Evolutionary conservation across 2,888 invertebrate genomes (phyloP).

Genomic region (Eumacrocentrus americanus): DNA sequence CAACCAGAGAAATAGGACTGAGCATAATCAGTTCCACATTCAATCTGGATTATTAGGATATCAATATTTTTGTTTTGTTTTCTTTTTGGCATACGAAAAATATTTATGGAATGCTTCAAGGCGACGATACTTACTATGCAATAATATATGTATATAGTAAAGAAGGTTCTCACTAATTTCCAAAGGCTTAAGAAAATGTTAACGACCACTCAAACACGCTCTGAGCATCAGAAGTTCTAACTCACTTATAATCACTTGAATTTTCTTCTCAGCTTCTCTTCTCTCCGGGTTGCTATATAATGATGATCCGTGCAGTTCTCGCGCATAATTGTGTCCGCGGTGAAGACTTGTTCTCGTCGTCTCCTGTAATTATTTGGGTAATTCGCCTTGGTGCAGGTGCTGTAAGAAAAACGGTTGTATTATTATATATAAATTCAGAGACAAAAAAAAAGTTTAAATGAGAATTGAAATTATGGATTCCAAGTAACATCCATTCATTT

Average conservation of each 20-base stretch:
- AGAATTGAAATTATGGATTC: too few species aligned
- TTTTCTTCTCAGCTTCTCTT: constrained; percentile 20
- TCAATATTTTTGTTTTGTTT: too few species aligned
- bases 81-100: background rate
- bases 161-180: constrained; percentile 15
- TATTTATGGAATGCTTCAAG: background rate
- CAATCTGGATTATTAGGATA: background rate
- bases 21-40: background rate
- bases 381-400: constrained; percentile 21
- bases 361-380: constrained; percentile 15
- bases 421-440: background rate
- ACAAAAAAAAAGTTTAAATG: background rate
- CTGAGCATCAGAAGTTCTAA: constrained; percentile 42
- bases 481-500: too few species aligned
- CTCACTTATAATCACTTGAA: constrained; percentile 53
- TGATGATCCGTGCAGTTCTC: background rate
- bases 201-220: constrained; percentile 35
- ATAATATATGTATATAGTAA: background rate
- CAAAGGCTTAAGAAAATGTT: constrained; percentile 30
- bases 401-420: background rate
- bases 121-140: background rate
- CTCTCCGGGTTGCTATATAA: background rate
- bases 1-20: constrained; percentile 27
- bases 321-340: constrained; percentile 51
- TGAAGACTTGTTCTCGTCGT: constrained; percentile 22